Base-by-base conservation (phyloP, 2,797 vertebrate genomes). In the Rhinophrynus dorsalis region DNA sequence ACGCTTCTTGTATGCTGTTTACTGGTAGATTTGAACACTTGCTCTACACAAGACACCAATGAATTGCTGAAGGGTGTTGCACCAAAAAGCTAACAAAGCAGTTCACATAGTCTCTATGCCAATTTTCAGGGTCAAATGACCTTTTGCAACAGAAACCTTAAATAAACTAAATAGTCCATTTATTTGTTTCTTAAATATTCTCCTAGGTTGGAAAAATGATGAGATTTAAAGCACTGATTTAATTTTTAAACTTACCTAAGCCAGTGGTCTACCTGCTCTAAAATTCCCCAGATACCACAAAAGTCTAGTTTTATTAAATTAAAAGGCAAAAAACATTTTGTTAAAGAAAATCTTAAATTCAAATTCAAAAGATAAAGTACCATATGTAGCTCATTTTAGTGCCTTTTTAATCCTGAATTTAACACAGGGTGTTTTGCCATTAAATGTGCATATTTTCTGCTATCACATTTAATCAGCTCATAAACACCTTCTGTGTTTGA, bases 51-150 rank as follows among this genome's bases (percentile, higher is more conserved):
- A 35, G 45, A 52, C 54, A 44, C 69, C 69, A 59, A 73, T 73
- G 69, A 73, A 73, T 73, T 59, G 69, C 69, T 73, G 20, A 66
- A 73, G 69, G 69, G 69, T 73, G 69, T 73, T 73, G 47, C 61
- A 73, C 54, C 45, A 65, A 73, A 66, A 66, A 73, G 62, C 61
- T 65, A 73, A 73, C 61, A 73, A 33, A 73, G 54, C 60, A 40
- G 61, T 51, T 73, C 62, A 73, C 62, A 73, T 44, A 15, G 45
- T 42, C 61, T 65, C 69, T 59, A 59, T 66, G 54, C 69, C 66
- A 54, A 59, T 51, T 32, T 45, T 61, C 44, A 47, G 55, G 69
- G 61, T 73, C 61, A 58, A 60, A 59, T 60, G 54, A 61, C 59
- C 30, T 73, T 73, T 73, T 42, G 69, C 61, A 73, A 73, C 38